These are phyloP conservation scores for Mola mola DNA, from an alignment of 2,113 vertebrate genomes.

Conservation along the genomic window DNA sequence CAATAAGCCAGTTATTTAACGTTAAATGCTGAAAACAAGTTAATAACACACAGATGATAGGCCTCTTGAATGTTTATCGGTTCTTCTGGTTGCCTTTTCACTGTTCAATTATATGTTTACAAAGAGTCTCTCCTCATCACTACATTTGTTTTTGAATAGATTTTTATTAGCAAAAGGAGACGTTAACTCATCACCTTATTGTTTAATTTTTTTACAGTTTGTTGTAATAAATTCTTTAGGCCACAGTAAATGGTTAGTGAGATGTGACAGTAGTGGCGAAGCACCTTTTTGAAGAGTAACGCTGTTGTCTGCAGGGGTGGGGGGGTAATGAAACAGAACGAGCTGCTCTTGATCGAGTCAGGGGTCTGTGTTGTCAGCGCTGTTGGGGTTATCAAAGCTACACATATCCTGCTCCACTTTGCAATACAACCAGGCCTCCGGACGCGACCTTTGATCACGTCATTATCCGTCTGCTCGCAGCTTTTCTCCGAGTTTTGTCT, in stretches of 20 bases:
- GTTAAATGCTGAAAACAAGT: too few species aligned
- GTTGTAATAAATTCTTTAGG: too few species aligned
- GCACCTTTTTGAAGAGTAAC: background rate
- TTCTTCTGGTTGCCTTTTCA: too few species aligned
- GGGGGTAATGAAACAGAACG: slow-evolving; percentile 18
- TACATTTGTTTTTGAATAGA: too few species aligned
- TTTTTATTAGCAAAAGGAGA: too few species aligned
- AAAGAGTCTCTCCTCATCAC: too few species aligned
- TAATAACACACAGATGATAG: background rate
- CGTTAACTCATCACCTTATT: too few species aligned
- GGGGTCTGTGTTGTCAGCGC: background rate
- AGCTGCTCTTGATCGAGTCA: slow-evolving; percentile 10
- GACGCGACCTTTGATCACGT: background rate
- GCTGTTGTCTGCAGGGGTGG: slow-evolving; percentile 2
- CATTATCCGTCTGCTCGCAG: background rate
- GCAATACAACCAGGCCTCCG: background rate
- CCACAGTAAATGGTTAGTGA: too few species aligned
- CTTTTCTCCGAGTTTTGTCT: background rate
- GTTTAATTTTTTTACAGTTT: too few species aligned
- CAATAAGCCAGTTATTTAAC: too few species aligned
- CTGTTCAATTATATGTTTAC: too few species aligned
- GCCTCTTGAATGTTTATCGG: background rate
- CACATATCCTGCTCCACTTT: background rate
- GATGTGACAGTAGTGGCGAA: background rate
- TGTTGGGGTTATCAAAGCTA: background rate